These are phyloP conservation scores for Hemiscyllium ocellatum DNA, from an alignment of 2,113 vertebrate genomes.

Conservation along the genomic window DNA sequence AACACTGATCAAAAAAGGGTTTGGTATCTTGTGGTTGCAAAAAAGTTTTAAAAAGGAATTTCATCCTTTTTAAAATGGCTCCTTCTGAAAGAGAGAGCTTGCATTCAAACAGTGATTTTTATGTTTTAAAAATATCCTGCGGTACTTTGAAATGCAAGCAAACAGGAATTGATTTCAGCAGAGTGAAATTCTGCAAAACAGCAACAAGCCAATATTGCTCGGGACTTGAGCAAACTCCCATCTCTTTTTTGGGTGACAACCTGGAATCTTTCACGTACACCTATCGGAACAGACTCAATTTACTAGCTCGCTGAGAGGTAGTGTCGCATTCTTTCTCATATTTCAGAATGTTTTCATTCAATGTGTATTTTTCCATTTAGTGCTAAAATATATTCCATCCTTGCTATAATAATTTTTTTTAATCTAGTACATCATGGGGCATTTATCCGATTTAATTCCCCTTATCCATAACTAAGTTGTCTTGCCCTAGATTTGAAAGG, in stretches of 20 bases:
- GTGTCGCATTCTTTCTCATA: neutral
- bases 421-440: neutral
- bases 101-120: neutral
- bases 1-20: neutral
- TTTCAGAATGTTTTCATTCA: neutral
- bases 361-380: neutral
- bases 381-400: neutral
- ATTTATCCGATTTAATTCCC: neutral
- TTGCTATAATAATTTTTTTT: neutral
- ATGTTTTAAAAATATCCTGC: neutral
- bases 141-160: neutral
- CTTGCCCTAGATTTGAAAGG: neutral
- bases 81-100: neutral
- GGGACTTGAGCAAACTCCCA: neutral
- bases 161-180: neutral
- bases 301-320: neutral
- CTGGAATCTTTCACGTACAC: neutral
- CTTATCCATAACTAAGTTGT: neutral
- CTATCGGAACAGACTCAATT: neutral
- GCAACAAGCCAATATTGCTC: neutral
- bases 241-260: neutral
- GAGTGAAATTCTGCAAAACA: neutral
- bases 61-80: neutral
- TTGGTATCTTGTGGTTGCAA: neutral
- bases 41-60: neutral